Evolutionary conservation across 2,113 vertebrate genomes (phyloP), one percentile per base, ranked within the genome.

Genomic region (Ivindomyrus marchei): DNA sequence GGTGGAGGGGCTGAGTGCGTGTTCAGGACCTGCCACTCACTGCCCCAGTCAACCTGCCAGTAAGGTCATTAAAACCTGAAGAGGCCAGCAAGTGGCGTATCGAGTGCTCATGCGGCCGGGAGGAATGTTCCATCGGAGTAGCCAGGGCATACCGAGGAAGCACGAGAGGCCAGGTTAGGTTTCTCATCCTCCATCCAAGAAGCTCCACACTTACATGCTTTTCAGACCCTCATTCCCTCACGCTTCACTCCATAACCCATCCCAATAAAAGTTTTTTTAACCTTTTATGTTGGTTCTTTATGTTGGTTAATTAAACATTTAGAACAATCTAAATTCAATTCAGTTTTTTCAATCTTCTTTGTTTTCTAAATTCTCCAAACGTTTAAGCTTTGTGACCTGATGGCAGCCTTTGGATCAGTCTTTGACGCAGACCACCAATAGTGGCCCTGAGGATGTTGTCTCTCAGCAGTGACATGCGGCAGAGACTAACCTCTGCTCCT

Each of bases 61-160:
- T 92, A 93, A 93, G 91, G 93, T 93, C 92, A 95, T 94, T 94
- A 94, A 95, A 94, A 92, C 90, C 91, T 91, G 91, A 92, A 91
- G 91, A 94, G 93, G 94, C 94, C 94, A 93, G 88, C 66, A 46
- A 91, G 92, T 94, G 94, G 95, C 95, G 21, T 46, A 70, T 85
- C 36, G 19, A 66, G 58, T 47, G 84, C 31, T 24, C n/a, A 95
- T 92, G 91, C 66, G 92, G 93, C 89, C 90, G 90, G 90, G 74
- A 85, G 92, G 95, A 94, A 95, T 95, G 94, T 96, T 96, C 95
- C 95, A 95, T 94, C 94, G 92, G 93, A 93, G 91, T 92, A 92
- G 95, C 94, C 94, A 95, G 92, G 92, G 94, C 92, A 95, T 95
- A 94, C 93, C 92, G 93, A 95, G 94, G 91, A 91, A 93, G 92